Evolutionary conservation across 2,888 invertebrate species (phyloP), one percentile per base, ranked within the genome.

Genomic region (Aphrophora alni): DNA sequence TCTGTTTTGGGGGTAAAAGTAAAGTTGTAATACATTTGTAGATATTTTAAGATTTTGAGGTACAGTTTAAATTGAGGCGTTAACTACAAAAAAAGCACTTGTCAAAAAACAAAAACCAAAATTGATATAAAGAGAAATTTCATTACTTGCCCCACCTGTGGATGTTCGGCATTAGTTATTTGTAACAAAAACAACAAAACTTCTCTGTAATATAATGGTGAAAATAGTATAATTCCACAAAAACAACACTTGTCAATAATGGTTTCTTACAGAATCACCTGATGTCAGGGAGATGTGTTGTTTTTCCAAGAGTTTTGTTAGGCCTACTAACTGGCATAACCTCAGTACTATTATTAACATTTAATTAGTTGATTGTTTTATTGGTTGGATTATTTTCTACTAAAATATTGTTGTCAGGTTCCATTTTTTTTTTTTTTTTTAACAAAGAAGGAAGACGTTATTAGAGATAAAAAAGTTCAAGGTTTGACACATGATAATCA

Each of bases 231-330:
- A 25, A 71, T 71, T 70, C 70, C 70, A 70, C 70, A n/a, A 70
- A 70, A 70, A 70, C 24, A 25, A 27, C 70, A 70, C 70, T 71
- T 71, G 71, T 71, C 71, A 71, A 71, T 25, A 71, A 28, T 27
- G 27, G 25, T 26, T 71, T 24, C 71, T 71, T 33, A 71, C 71
- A 71, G 25, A 71, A 26, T 24, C 71, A 71, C 24, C 71, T 28
- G 17, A 71, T 71, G 71, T 71, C 71, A 71, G 27, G 27, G 25
- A 71, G 24, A 71, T 71, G 27, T 28, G 71, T 33, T 71, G 71
- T 26, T 71, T 33, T 71, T 71, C 24, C 24, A 24, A 71, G 71
- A 71, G 25, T 33, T 33, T 33, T 33, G 33, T 33, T 33, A 33
- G 33, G 33, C 33, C 33, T 8, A 33, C 33, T 5, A 3, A 33